Base-by-base conservation (phyloP, 2,113 vertebrate genomes). In the Ginglymostoma cirratum region DNA sequence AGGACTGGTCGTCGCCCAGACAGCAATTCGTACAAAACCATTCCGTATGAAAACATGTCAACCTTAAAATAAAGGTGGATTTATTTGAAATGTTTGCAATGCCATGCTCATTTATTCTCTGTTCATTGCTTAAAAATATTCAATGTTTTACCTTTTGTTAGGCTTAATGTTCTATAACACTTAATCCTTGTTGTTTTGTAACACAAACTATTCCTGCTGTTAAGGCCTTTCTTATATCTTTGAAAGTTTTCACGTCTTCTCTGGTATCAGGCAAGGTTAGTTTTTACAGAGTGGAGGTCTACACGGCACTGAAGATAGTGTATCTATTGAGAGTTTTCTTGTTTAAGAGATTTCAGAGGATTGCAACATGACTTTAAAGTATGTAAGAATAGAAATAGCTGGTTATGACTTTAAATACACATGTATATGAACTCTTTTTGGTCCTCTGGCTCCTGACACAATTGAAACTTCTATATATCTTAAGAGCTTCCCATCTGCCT, bases 41-140 rank as follows among this genome's bases (percentile, higher is more conserved):
- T 99, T 0, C 99, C 99, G 0, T 98, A 99, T 0, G 99, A 99
- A 97, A 99, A 99, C 98, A 99, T 98, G 97, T 99, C 99, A 48
- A 99, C 99, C 99, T 99, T 38, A 45, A 96, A 95, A 85, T 3
- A 94, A 42, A 83, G n/a, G 38, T 21, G 15, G 38, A 42, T 83
- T 83, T 45, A 83, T 45, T 83, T 83, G 80, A 38, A 45, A 17
- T 45, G 38, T 19, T 83, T 42, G 38, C 5, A 83, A 7, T 2
- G 1, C 17, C 80, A 83, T 83, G n/a, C n/a, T 42, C 4, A 80
- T 80, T 80, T 38, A 5, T 14, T 38, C 34, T 83, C 78, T 17
- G 7, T 83, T 83, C 80, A 45, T 83, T 19, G 42, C 42, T 15
- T 42, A 38, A 5, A 80, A 83, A 42, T 83, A 38, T 83, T 83